phyloP scores from a whole-genome alignment of 1,140 invertebrate species.

The Neodiprion virginianus region DNA sequence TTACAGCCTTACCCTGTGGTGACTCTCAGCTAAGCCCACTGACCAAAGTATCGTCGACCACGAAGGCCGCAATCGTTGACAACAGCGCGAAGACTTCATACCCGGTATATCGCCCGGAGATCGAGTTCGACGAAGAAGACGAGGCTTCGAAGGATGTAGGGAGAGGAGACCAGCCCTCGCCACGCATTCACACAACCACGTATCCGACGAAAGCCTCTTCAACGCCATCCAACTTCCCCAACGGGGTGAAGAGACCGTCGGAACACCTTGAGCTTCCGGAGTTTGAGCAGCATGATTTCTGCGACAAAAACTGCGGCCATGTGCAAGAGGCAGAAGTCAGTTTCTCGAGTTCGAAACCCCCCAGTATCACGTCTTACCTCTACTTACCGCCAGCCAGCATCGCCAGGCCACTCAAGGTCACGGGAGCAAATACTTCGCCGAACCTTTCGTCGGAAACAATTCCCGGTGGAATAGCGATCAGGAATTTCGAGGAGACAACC shows the following conservation, averaged over 20 bases:
- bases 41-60: not conserved
- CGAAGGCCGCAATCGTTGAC: not conserved
- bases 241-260: not conserved
- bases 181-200: conserved; percentile 21
- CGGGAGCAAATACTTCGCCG: not conserved
- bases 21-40: not conserved
- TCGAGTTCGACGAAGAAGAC: conserved; percentile 17
- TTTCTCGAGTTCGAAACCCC: not conserved
- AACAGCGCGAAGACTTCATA: conserved; percentile 15
- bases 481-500: not conserved
- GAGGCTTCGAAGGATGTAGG: not conserved
- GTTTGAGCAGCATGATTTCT: not conserved
- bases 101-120: conserved; percentile 27
- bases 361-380: not conserved
- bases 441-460: not conserved
- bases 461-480: not conserved
- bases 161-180: conserved; percentile 10
- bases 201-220: not conserved
- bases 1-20: conserved; percentile 55
- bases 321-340: not conserved
- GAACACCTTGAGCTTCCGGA: not conserved
- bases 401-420: not conserved
- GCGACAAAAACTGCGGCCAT: conserved; percentile 5
- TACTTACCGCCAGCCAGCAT: not conserved
- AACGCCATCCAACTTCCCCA: not conserved